Evolutionary conservation across 2,797 vertebrate genomes (phyloP).

Genomic region (Cyclopterus lumpus): DNA sequence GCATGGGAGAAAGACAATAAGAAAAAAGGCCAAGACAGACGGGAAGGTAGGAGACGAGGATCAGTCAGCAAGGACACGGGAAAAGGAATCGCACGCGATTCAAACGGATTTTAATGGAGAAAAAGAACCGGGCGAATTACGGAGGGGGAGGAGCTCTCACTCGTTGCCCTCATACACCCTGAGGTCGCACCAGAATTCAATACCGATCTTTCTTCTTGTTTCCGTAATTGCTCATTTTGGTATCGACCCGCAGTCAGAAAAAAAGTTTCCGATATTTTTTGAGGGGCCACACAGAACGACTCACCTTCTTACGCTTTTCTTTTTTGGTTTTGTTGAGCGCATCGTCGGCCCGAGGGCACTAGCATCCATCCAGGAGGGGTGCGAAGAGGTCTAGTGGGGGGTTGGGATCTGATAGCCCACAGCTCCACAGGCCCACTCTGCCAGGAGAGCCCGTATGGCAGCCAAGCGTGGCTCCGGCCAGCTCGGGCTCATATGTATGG

Average conservation of each 20-base stretch:
- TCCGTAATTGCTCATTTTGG: conserved; percentile 45
- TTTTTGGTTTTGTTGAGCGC: conserved; percentile 24
- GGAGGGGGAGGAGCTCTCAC: conserved; percentile 10
- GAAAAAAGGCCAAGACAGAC: conserved; percentile 1
- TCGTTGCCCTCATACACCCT: background rate
- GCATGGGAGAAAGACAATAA: background rate
- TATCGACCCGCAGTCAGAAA: conserved; percentile 26
- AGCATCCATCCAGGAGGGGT: conserved; percentile 48
- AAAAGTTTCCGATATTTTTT: conserved; percentile 9
- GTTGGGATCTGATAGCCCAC: conserved; percentile 45
- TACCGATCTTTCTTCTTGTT: background rate
- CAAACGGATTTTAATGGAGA: conserved; percentile 76
- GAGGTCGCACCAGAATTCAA: conserved; percentile 7
- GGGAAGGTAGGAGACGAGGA: conserved; percentile 79
- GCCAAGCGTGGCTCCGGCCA: conserved; percentile 57
- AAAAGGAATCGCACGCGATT: conserved; percentile 73
- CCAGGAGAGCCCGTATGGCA: conserved; percentile 56
- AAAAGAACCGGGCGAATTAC: conserved; percentile 25
- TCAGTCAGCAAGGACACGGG: conserved; percentile 12
- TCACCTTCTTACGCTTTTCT: background rate
- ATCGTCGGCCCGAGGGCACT: conserved; percentile 38
- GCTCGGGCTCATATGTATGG: conserved; percentile 72
- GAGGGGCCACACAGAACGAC: conserved; percentile 16
- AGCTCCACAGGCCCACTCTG: conserved; percentile 44
- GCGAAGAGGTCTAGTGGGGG: conserved; percentile 32